Evolutionary conservation across 2,797 vertebrate species (phyloP).

Genomic region (Antrozous pallidus): DNA sequence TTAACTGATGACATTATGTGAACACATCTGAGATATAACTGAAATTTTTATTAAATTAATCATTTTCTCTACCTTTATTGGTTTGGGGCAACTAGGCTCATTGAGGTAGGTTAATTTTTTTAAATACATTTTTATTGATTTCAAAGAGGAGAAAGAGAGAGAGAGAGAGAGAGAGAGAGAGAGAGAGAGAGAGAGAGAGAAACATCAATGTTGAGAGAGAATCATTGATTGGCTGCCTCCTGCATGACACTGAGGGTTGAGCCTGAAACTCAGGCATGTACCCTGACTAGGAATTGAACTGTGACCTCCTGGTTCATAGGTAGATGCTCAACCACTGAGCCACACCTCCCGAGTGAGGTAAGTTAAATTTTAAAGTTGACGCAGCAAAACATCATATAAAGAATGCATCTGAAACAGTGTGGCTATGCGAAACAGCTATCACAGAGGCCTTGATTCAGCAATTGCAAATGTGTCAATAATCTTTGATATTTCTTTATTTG

Average conservation of each 20-base stretch:
- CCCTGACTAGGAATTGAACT: too few relatives aligned
- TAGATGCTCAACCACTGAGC: too few relatives aligned
- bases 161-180: too few relatives aligned
- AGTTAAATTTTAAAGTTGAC: constrained; percentile 5
- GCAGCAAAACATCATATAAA: neutral
- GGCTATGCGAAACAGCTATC: neutral
- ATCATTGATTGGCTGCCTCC: too few relatives aligned
- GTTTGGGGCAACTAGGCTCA: neutral
- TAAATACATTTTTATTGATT: neutral
- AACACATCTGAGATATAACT: neutral
- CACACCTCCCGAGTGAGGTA: neutral
- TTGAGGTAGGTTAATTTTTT: constrained; percentile 17
- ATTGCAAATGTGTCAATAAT: neutral
- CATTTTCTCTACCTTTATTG: neutral
- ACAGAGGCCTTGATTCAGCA: neutral
- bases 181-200: too few relatives aligned
- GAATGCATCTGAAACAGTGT: neutral
- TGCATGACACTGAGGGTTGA: too few relatives aligned
- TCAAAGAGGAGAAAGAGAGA: too few relatives aligned
- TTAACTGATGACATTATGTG: neutral
- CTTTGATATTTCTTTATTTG: neutral
- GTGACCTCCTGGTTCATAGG: too few relatives aligned
- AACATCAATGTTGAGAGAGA: too few relatives aligned
- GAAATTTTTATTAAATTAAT: neutral
- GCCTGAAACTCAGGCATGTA: too few relatives aligned